phyloP scores from a whole-genome alignment of 1,140 invertebrate species.

The Meteorus sp. region DNA sequence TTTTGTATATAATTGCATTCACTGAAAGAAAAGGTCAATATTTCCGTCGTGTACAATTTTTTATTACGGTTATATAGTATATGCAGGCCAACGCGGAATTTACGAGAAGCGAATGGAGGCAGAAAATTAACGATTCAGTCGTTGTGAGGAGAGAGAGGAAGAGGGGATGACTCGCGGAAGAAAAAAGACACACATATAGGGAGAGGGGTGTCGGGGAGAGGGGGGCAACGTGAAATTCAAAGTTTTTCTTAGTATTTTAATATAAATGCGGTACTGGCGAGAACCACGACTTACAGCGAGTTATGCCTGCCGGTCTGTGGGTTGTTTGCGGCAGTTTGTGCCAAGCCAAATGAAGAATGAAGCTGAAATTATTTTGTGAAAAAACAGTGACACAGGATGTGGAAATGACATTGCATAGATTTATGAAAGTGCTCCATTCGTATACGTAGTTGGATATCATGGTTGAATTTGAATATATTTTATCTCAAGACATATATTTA shows the following conservation, averaged over 20 bases:
- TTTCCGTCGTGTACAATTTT: constrained; percentile 58
- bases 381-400: constrained; percentile 61
- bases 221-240: constrained; percentile 31
- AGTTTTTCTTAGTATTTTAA: constrained; percentile 61
- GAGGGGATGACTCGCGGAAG: constrained; percentile 25
- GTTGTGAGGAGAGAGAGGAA: constrained; percentile 28
- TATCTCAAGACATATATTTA: no score
- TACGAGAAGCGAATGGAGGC: constrained; percentile 60
- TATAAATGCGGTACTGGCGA: constrained; percentile 53
- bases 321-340: constrained; percentile 61
- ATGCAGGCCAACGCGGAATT: constrained; percentile 41
- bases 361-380: constrained; percentile 61
- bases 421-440: constrained; percentile 46
- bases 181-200: constrained; percentile 23
- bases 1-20: constrained; percentile 40
- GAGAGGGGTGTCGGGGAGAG: constrained; percentile 31
- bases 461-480: no score
- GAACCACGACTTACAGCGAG: constrained; percentile 36
- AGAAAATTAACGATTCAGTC: constrained; percentile 60
- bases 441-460: constrained; percentile 32
- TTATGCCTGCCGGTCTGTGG: constrained; percentile 32
- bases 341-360: constrained; percentile 61
- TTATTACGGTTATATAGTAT: constrained; percentile 33
- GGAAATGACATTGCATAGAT: constrained; percentile 58
- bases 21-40: constrained; percentile 32